phyloP scores from a whole-genome alignment of 2,797 vertebrate genomes.

The Dicrostonyx torquatus region DNA sequence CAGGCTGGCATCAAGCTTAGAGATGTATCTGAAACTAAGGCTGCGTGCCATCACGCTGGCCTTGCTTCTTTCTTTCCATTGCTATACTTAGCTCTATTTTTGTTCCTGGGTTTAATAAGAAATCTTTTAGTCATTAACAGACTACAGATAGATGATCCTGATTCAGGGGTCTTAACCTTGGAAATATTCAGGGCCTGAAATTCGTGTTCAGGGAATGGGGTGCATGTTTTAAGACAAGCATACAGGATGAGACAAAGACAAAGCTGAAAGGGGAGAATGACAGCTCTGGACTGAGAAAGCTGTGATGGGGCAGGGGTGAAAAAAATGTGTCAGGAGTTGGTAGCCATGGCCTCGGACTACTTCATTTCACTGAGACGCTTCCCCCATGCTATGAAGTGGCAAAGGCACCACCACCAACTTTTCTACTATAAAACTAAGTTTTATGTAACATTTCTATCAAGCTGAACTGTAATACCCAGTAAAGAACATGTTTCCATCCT shows the following conservation, averaged over 20 bases:
- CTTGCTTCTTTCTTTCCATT: not conserved
- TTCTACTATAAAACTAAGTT: not conserved
- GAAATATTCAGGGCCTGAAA: not conserved
- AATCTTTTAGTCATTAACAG: not conserved
- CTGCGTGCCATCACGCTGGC: not conserved
- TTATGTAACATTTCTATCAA: not conserved
- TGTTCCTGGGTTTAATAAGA: not conserved
- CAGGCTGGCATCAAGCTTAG: not conserved
- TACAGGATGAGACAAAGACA: not conserved
- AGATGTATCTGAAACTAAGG: no score
- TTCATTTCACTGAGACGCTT: not conserved
- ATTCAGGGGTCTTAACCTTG: not conserved
- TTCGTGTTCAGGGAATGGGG: not conserved
- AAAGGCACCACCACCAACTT: not conserved
- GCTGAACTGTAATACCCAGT: not conserved
- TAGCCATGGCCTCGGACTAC: no score
- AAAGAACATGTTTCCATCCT: not conserved
- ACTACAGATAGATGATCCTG: not conserved
- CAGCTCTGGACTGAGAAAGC: not conserved
- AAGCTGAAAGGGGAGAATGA: not conserved
- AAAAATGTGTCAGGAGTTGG: no score
- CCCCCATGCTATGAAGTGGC: not conserved
- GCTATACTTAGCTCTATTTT: not conserved
- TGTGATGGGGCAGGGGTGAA: not conserved
- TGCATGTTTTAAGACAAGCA: not conserved